These are phyloP conservation scores for Megamerina dolium DNA, from an alignment of 2,888 invertebrate species.

Conservation along the genomic window DNA sequence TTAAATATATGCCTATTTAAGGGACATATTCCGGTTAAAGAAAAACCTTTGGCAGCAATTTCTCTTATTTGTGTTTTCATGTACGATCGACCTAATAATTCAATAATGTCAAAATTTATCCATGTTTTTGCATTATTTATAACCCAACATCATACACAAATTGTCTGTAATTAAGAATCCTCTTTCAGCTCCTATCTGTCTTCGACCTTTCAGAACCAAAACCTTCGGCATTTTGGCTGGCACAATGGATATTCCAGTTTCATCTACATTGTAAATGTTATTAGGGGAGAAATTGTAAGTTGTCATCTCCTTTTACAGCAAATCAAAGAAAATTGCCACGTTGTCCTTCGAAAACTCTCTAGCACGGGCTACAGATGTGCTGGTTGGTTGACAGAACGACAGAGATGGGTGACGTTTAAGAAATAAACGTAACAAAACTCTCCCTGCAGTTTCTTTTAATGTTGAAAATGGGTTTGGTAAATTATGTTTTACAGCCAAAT, in stretches of 20 bases:
- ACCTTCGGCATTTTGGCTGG: slow-evolving; percentile 14
- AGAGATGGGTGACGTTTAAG: not conserved
- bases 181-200: too few species aligned
- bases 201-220: slow-evolving; percentile 13
- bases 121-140: slow-evolving; percentile 11
- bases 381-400: too few species aligned
- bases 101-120: slow-evolving; percentile 14
- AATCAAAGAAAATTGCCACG: slow-evolving; percentile 9
- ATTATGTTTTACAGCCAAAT: slow-evolving; percentile 7
- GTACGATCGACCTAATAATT: slow-evolving; percentile 12
- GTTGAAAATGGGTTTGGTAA: too few species aligned
- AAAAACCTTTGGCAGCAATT: slow-evolving; percentile 12
- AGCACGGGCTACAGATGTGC: too few species aligned
- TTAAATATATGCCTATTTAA: slow-evolving; percentile 8
- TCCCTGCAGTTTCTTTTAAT: too few species aligned
- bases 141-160: slow-evolving; percentile 9
- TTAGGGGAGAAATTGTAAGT: slow-evolving; percentile 9
- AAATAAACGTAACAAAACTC: too few species aligned
- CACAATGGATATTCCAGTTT: slow-evolving; percentile 15
- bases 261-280: slow-evolving; percentile 15
- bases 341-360: too few species aligned
- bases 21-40: slow-evolving; percentile 12
- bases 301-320: slow-evolving; percentile 4
- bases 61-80: slow-evolving; percentile 12
- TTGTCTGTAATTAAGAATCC: too few species aligned